Evolutionary conservation across 2,113 vertebrate species (phyloP).

Genomic region (Carollia perspicillata): DNA sequence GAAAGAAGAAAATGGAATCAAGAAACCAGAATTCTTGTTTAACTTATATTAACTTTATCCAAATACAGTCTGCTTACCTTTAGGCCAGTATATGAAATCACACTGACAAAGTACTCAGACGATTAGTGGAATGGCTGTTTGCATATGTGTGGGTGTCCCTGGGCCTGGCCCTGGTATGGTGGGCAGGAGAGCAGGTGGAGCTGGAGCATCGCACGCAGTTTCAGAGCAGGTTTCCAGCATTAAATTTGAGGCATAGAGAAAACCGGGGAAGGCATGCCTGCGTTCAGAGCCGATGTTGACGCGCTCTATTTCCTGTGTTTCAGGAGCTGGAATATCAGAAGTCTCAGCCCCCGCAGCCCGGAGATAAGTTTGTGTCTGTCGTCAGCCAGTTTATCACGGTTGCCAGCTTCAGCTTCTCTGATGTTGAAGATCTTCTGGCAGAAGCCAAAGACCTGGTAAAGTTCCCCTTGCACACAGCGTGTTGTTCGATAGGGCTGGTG

Average conservation of each 20-base stretch:
- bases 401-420: constrained; percentile 98
- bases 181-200: background rate
- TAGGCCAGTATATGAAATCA: background rate
- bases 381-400: constrained; percentile 99
- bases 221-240: background rate
- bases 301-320: background rate
- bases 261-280: background rate
- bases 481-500: background rate
- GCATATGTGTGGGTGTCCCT: background rate
- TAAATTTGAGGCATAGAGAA: background rate
- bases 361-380: constrained; percentile 97
- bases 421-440: constrained; percentile 94
- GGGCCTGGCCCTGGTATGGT: background rate
- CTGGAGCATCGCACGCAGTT: background rate
- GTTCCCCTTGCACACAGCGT: background rate
- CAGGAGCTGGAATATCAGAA: constrained; percentile 97
- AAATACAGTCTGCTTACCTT: background rate
- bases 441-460: constrained; percentile 97
- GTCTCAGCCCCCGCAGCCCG: constrained; percentile 86
- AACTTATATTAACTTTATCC: background rate
- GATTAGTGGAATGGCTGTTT: background rate
- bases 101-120: background rate
- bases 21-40: constrained; percentile 1
- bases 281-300: background rate
- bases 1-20: background rate